Evolutionary conservation across 1,140 invertebrate species (phyloP).

Genomic region (Bombus impatiens): DNA sequence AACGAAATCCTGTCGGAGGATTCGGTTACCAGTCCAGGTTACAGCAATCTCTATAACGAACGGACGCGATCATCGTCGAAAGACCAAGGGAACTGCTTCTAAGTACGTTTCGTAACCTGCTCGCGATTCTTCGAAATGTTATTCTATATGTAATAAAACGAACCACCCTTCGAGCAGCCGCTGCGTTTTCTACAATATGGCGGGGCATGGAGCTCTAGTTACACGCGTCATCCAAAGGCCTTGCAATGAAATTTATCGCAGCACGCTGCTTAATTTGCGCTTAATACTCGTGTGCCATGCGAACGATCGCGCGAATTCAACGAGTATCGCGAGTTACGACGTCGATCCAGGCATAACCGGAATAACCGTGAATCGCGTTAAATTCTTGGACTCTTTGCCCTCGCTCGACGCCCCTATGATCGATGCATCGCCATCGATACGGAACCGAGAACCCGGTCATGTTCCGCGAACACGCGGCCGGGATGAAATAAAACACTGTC

Average conservation of each 20-base stretch:
- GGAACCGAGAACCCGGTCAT: slow-evolving; percentile 47
- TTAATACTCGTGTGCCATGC: slow-evolving; percentile 58
- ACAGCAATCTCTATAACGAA: not conserved
- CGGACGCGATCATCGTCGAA: not conserved
- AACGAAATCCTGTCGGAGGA: not conserved
- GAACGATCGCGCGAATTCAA: slow-evolving; percentile 46
- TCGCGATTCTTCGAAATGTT: slow-evolving; percentile 7
- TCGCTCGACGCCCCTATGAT: slow-evolving; percentile 48
- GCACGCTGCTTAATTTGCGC: slow-evolving; percentile 66
- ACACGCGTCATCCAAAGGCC: slow-evolving; percentile 51
- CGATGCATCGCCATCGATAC: slow-evolving; percentile 48
- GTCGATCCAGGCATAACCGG: slow-evolving; percentile 47
- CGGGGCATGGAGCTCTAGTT: slow-evolving; percentile 54
- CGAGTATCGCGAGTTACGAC: slow-evolving; percentile 44
- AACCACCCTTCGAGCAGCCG: slow-evolving; percentile 9
- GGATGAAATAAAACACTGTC: slow-evolving; percentile 21
- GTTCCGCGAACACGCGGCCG: slow-evolving; percentile 18
- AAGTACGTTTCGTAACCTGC: slow-evolving; percentile 17
- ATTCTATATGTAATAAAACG: slow-evolving; percentile 34
- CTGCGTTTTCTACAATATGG: slow-evolving; percentile 2
- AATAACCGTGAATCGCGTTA: slow-evolving; percentile 53
- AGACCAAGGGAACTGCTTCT: not conserved
- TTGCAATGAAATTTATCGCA: slow-evolving; percentile 67
- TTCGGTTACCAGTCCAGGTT: slow-evolving; percentile 22
- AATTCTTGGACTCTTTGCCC: slow-evolving; percentile 43